Base-by-base conservation (phyloP, 2,888 invertebrate species). In the Rhodophaea formosa region DNA sequence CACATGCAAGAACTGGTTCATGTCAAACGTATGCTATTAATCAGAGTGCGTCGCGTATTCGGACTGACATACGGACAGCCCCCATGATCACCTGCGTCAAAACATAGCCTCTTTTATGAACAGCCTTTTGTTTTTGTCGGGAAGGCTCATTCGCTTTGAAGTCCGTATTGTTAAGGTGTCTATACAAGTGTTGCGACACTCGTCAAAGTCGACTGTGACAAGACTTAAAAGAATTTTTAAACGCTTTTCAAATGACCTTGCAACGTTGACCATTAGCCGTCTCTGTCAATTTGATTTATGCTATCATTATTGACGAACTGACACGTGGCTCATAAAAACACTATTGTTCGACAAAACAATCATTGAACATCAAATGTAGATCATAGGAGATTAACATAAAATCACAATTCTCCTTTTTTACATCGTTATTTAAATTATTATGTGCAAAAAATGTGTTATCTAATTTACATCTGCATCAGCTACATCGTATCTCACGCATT, bases 161-260 rank as follows among this genome's bases (percentile, higher is more conserved):
- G 71, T 64, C 62, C 64, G 71, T 71, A 84, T 88, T 88, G 86
- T 88, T 80, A 73, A 70, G 65, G 70, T 65, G 72, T 77, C 74
- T 71, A 74, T 72, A 82, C 81, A 83, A 80, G 82, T 78, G 77
- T 88, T 88, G 84, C 86, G 79, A 84, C 86, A 88, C 82, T 72
- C 82, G 86, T 87, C 89, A 88, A 77, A 72, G 78, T 82, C 71
- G 67, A 65, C 67, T 76, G 76, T 80, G 85, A 88, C 84, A 86
- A 69, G 77, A 77, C 78, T 77, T 71, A 80, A 82, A 81, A 77
- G 70, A 63, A 69, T 74, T 79, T 80, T 80, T 76, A 61, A 66
- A 67, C 70, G 69, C 60, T 76, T 65, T 79, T 79, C 72, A 77
- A 73, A 63, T 67, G 72, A 79, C 79, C 79, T 83, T 80, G 79